These are phyloP conservation scores for Creontiades dilutus DNA, from an alignment of 2,888 invertebrate genomes.

Conservation along the genomic window DNA sequence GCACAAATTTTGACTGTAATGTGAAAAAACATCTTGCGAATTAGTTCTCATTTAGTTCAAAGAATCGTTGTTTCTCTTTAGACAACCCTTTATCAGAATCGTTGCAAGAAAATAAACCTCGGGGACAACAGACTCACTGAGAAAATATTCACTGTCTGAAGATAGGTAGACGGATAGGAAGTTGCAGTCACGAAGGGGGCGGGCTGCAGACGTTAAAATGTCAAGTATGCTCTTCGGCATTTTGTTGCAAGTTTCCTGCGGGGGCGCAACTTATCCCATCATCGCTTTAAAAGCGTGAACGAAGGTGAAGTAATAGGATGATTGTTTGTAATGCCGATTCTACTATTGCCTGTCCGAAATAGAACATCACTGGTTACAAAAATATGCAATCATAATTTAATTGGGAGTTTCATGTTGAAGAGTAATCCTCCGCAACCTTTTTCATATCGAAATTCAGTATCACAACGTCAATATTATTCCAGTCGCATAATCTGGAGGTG, in stretches of 20 bases:
- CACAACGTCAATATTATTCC: too few species aligned
- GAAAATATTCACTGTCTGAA: slow-evolving; percentile 59
- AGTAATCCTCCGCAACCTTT: too few species aligned
- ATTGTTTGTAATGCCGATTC: slow-evolving; percentile 35
- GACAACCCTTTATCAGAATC: not conserved
- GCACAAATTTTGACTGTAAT: too few species aligned
- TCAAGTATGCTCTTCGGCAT: slow-evolving; percentile 52
- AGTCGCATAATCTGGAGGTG: too few species aligned
- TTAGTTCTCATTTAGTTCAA: too few species aligned
- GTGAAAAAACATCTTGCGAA: too few species aligned
- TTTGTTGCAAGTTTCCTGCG: slow-evolving; percentile 43
- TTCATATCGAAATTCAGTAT: too few species aligned
- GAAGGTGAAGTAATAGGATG: slow-evolving; percentile 41
- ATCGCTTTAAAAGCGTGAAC: slow-evolving; percentile 50
- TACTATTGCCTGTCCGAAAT: not conserved
- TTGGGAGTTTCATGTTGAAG: too few species aligned
- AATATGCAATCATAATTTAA: too few species aligned
- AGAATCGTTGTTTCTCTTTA: too few species aligned
- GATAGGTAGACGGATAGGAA: slow-evolving; percentile 56
- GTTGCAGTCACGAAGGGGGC: slow-evolving; percentile 48
- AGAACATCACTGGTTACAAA: too few species aligned
- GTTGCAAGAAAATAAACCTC: slow-evolving; percentile 11
- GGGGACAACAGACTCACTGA: slow-evolving; percentile 27
- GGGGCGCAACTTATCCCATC: slow-evolving; percentile 53
- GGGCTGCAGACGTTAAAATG: slow-evolving; percentile 56